A percentile compares a stretch with the other conserved stretches of the same genome.
phyloP scores from a whole-genome alignment of 2,113 vertebrate genomes.

The Alethe diademata region DNA sequence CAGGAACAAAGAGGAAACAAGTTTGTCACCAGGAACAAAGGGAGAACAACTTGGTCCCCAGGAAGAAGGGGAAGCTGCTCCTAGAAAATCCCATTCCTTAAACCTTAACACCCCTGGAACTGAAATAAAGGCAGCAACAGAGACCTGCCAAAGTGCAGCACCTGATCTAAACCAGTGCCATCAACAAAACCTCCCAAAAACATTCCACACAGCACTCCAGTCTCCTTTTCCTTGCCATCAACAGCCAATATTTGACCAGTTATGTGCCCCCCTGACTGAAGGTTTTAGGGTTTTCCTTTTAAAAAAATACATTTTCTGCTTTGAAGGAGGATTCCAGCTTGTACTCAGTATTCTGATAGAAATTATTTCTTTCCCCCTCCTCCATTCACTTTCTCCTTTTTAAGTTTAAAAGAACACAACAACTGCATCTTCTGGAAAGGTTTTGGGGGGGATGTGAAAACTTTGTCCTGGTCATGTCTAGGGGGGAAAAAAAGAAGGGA shows the following conservation, averaged over 20 bases:
- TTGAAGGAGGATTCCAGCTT: not conserved
- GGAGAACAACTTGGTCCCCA: not conserved
- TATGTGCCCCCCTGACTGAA: not conserved
- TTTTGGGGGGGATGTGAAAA: not conserved
- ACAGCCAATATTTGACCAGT: not conserved
- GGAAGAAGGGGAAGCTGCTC: not conserved
- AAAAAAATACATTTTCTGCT: not conserved
- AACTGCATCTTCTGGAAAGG: not conserved
- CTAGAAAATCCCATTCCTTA: not conserved
- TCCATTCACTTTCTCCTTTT: not conserved
- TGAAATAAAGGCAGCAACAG: not conserved
- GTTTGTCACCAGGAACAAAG: not conserved
- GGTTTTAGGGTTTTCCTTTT: not conserved
- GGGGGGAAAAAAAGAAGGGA: too few relatives aligned
- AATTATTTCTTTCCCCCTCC: rapidly evolving
- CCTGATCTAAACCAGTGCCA: not conserved
- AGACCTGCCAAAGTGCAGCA: not conserved
- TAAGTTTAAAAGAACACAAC: not conserved
- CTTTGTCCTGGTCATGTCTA: not conserved
- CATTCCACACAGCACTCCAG: not conserved
- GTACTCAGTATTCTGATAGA: not conserved
- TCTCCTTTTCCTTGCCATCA: not conserved
- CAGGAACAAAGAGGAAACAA: not conserved
- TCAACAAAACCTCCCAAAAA: not conserved
- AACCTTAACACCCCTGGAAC: not conserved